Conservation (phyloP, 2,113 vertebrate genomes). For the Cinclus mexicanus region DNA sequence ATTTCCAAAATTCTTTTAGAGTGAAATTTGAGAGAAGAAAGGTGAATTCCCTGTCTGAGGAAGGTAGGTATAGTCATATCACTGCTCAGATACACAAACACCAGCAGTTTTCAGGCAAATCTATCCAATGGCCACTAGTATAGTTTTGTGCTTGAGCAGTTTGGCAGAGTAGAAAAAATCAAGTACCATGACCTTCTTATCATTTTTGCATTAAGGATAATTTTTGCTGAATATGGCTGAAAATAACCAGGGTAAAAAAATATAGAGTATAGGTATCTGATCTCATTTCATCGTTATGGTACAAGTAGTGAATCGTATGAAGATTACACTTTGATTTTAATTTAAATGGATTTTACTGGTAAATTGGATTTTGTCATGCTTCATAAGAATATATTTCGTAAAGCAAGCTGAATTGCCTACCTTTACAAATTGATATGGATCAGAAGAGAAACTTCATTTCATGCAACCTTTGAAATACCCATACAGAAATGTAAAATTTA, state of each 20-base stretch:
- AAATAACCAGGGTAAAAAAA: constrained; percentile 47
- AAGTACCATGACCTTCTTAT: not conserved
- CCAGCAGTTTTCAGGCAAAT: not conserved
- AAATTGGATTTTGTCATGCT: constrained; percentile 79
- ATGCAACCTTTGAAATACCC: constrained; percentile 73
- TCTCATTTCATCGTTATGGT: constrained; percentile 61
- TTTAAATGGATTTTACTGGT: constrained; percentile 75
- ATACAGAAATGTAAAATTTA: constrained; percentile 68
- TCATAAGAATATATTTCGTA: constrained; percentile 69
- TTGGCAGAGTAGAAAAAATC: not conserved
- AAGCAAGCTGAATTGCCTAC: constrained; percentile 64
- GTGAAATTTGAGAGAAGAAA: not conserved
- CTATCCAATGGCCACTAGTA: not conserved
- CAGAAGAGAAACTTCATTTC: constrained; percentile 75
- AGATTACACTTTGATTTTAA: constrained; percentile 76
- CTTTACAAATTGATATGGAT: constrained; percentile 77
- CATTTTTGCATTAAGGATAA: not conserved
- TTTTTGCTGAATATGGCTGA: constrained; percentile 48
- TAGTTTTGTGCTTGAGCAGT: not conserved
- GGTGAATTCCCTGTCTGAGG: not conserved
- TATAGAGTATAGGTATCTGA: constrained; percentile 9
- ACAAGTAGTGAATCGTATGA: constrained; percentile 32
- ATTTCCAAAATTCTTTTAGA: not conserved
- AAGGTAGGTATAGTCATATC: not conserved
- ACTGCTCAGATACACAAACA: not conserved